Conservation (phyloP, 2,113 vertebrate species). For the Oncorhynchus kisutch region DNA sequence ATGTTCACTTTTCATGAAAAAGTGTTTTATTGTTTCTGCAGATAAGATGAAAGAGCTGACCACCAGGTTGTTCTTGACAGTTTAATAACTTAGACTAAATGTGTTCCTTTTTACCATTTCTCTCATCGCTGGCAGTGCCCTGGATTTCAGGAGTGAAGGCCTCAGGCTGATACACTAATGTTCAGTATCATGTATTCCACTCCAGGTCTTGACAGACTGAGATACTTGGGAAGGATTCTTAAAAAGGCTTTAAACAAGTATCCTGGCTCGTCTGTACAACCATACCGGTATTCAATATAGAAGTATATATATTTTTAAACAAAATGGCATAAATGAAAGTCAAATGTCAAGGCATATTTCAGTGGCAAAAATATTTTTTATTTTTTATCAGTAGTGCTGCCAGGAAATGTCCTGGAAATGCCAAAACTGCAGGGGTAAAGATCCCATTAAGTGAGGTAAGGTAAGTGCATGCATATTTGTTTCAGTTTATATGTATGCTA, state of each 20-base stretch:
- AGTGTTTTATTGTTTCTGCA: background rate
- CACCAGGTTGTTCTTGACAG: background rate
- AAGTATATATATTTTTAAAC: background rate
- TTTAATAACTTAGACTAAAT: background rate
- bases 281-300: background rate
- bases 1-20: background rate
- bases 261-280: background rate
- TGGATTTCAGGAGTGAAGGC: background rate
- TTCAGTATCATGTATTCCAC: background rate
- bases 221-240: background rate
- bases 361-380: background rate
- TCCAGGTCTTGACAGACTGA: background rate
- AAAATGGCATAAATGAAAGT: background rate
- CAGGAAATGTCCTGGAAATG: background rate
- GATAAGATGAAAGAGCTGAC: no score
- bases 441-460: background rate
- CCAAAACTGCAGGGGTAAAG: background rate
- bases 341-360: background rate
- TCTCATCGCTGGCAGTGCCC: background rate
- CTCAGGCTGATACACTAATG: background rate
- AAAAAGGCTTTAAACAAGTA: background rate
- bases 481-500: no score
- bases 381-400: background rate
- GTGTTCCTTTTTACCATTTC: background rate
- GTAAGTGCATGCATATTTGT: no score